These are phyloP conservation scores for Hozukius guyotensis DNA, from an alignment of 2,797 vertebrate genomes.

Conservation along the genomic window DNA sequence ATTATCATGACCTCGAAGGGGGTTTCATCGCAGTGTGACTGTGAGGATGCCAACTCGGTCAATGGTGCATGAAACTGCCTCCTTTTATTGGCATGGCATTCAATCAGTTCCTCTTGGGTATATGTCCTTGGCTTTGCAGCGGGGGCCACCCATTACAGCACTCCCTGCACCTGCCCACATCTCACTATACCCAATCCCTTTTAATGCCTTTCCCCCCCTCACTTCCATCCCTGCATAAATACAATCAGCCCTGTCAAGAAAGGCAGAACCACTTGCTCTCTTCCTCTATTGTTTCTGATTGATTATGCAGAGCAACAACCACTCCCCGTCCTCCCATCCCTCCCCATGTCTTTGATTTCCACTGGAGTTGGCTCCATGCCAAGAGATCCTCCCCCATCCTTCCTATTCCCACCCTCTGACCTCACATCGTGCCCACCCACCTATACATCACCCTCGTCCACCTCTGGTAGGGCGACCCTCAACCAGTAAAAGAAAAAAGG, in stretches of 20 bases:
- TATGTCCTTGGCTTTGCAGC: slow-evolving; percentile 72
- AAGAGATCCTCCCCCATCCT: slow-evolving; percentile 51
- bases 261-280: slow-evolving; percentile 50
- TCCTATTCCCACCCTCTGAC: slow-evolving; percentile 49
- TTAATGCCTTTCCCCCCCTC: slow-evolving; percentile 50
- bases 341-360: slow-evolving; percentile 49
- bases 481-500: background rate
- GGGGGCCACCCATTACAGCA: slow-evolving; percentile 65
- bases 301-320: slow-evolving; percentile 66
- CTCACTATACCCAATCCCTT: slow-evolving; percentile 60
- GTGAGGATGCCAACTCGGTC: slow-evolving; percentile 77
- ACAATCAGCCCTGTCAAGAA: slow-evolving; percentile 72
- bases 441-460: slow-evolving; percentile 42
- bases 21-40: slow-evolving; percentile 69
- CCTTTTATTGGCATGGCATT: slow-evolving; percentile 78
- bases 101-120: slow-evolving; percentile 77
- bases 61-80: slow-evolving; percentile 80
- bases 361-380: slow-evolving; percentile 63
- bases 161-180: slow-evolving; percentile 65
- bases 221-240: slow-evolving; percentile 65
- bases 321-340: slow-evolving; percentile 40
- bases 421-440: slow-evolving; percentile 32
- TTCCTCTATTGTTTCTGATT: slow-evolving; percentile 72
- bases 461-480: background rate
- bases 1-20: slow-evolving; percentile 71